phyloP scores from a whole-genome alignment of 2,113 vertebrate species.

The Saimiri boliviensis region DNA sequence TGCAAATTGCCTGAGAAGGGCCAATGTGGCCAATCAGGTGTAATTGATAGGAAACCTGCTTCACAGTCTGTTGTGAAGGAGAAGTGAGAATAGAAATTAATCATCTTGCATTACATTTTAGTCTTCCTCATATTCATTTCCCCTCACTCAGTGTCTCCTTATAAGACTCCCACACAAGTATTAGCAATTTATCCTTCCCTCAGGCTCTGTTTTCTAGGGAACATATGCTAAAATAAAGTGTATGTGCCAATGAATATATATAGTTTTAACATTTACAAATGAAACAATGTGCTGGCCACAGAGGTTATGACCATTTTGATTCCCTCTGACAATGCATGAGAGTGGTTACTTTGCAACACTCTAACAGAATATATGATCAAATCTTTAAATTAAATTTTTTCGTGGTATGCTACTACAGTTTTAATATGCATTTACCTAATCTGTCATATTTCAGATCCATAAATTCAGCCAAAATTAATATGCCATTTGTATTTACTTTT shows the following conservation, averaged over 20 bases:
- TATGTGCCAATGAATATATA: background rate
- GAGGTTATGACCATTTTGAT: background rate
- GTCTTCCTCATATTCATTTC: background rate
- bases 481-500: background rate
- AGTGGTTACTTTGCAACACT: background rate
- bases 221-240: background rate
- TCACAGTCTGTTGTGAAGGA: background rate
- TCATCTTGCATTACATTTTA: background rate
- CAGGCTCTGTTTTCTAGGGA: background rate
- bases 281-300: background rate
- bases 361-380: background rate
- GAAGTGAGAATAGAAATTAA: background rate
- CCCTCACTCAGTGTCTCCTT: background rate
- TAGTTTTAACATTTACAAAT: background rate
- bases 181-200: background rate
- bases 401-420: background rate
- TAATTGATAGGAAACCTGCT: background rate
- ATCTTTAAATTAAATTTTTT: background rate
- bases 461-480: background rate
- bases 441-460: background rate
- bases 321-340: background rate
- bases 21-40: background rate
- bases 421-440: background rate
- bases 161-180: background rate
- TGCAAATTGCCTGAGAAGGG: background rate